Conservation (phyloP, 2,797 vertebrate genomes). For the Pangasius macronema region DNA sequence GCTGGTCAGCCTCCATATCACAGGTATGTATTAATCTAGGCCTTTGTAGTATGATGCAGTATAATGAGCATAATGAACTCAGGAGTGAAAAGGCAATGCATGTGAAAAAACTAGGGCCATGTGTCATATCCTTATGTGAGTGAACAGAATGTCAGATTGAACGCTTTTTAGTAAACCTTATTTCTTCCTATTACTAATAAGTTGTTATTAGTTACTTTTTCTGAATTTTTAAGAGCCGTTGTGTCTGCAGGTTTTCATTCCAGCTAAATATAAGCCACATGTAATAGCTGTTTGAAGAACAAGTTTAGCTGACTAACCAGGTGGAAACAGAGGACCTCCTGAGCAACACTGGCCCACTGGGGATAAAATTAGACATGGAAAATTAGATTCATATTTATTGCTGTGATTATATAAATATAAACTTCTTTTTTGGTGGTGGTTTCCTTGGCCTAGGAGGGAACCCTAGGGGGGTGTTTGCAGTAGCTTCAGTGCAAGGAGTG, state of each 20-base stretch:
- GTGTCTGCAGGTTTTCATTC: neutral
- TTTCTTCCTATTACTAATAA: neutral
- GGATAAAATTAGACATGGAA: neutral
- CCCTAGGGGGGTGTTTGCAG: slow-evolving; percentile 85
- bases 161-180: neutral
- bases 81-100: neutral
- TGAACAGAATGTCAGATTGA: neutral
- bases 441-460: slow-evolving; percentile 82
- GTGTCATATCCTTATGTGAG: neutral
- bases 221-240: neutral
- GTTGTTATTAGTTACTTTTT: neutral
- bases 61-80: slow-evolving; percentile 35
- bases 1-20: slow-evolving; percentile 89
- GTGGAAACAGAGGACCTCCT: neutral
- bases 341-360: neutral
- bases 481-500: slow-evolving; percentile 87
- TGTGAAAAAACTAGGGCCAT: neutral
- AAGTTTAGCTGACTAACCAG: neutral
- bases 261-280: neutral
- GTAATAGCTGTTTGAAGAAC: neutral
- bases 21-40: slow-evolving; percentile 75
- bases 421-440: slow-evolving; percentile 10
- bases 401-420: neutral
- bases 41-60: slow-evolving; percentile 12
- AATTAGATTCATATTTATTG: neutral